phyloP scores from a whole-genome alignment of 2,797 vertebrate genomes.

The Taeniopygia guttata region DNA sequence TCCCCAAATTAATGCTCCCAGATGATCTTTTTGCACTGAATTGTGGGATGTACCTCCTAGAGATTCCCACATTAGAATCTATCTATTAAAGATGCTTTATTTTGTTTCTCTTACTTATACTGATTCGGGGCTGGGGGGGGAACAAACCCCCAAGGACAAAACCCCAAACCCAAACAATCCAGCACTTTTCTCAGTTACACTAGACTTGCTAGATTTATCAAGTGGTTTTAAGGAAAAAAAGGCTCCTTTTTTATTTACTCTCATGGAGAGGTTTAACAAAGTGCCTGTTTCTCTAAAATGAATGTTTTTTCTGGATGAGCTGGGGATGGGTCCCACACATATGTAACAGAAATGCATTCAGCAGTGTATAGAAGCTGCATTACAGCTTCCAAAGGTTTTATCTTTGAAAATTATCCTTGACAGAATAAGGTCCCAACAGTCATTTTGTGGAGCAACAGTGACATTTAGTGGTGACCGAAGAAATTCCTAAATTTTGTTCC shows the following conservation, averaged over 20 bases:
- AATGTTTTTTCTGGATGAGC: background rate
- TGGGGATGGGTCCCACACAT: background rate
- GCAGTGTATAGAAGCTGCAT: background rate
- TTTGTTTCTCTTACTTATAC: background rate
- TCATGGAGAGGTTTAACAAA: background rate
- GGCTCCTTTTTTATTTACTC: background rate
- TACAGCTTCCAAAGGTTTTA: background rate
- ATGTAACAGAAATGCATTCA: background rate
- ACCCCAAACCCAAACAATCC: background rate
- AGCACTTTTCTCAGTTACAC: background rate
- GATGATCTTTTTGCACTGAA: background rate
- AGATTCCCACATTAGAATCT: background rate
- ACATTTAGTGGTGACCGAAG: constrained; percentile 38
- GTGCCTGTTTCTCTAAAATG: background rate
- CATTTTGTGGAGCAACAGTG: constrained; percentile 52
- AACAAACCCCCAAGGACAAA: no score
- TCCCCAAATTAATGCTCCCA: background rate
- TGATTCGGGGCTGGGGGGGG: no score
- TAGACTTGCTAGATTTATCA: background rate
- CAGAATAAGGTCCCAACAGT: background rate
- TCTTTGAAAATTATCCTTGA: background rate
- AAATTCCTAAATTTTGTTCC: background rate
- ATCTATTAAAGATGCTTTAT: background rate
- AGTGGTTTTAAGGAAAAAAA: background rate
- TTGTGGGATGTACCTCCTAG: background rate